These are phyloP conservation scores for Platichthys stellatus DNA, from an alignment of 2,113 vertebrate genomes.

Conservation along the genomic window DNA sequence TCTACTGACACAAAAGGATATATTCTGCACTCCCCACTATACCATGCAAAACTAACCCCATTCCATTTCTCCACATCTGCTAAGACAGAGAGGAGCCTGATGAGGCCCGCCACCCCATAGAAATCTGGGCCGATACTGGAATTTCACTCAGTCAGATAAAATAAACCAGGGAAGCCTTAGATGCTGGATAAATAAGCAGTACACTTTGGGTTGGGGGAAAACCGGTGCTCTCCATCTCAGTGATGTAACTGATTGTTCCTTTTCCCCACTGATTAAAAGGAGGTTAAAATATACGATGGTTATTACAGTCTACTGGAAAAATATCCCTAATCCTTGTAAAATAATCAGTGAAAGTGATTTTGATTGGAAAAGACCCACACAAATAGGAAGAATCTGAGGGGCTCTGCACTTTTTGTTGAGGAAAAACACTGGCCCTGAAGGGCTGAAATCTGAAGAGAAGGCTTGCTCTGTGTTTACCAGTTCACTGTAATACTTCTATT, in stretches of 20 bases:
- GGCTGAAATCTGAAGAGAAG: conserved; percentile 32
- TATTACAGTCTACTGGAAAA: conserved; percentile 73
- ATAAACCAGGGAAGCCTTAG: conserved; percentile 74
- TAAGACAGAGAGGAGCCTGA: conserved; percentile 41
- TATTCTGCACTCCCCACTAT: background rate
- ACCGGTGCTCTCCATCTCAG: conserved; percentile 34
- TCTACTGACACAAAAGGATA: conserved; percentile 35
- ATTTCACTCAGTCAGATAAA: conserved; percentile 77
- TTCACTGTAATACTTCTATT: conserved; percentile 1
- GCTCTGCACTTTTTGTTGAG: conserved; percentile 38
- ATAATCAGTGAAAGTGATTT: conserved; percentile 74
- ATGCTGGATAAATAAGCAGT: conserved; percentile 79
- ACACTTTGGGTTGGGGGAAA: conserved; percentile 47
- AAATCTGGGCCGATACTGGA: conserved; percentile 66
- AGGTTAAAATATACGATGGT: conserved; percentile 72
- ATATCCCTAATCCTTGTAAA: conserved; percentile 77
- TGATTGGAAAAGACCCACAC: conserved; percentile 59
- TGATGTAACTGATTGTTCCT: conserved; percentile 76
- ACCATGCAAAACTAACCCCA: conserved; percentile 22
- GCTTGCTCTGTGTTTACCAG: conserved; percentile 2
- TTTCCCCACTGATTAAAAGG: conserved; percentile 78
- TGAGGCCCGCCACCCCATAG: conserved; percentile 8
- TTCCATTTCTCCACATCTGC: conserved; percentile 63
- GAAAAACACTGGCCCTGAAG: conserved; percentile 44
- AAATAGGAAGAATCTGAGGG: conserved; percentile 39